phyloP scores from a whole-genome alignment of 2,888 invertebrate genomes.

The Apotomis betuletana region DNA sequence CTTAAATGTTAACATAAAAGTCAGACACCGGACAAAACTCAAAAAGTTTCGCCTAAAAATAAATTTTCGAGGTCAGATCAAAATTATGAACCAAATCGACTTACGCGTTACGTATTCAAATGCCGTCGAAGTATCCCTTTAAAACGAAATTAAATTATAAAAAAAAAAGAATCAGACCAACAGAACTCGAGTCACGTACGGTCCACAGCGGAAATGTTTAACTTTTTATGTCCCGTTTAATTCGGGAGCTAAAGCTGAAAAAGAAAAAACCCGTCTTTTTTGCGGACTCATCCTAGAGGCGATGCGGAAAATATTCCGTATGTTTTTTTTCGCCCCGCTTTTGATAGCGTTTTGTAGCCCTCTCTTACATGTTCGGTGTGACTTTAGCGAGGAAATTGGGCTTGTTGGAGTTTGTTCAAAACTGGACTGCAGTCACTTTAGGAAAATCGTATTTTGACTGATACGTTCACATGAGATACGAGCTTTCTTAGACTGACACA shows the following conservation, averaged over 20 bases:
- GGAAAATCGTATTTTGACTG: background rate
- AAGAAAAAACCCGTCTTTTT: constrained; percentile 24
- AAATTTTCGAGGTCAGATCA: background rate
- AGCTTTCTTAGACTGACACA: background rate
- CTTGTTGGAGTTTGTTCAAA: background rate
- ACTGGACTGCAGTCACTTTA: background rate
- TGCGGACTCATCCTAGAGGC: constrained; percentile 22
- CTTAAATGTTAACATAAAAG: too few species aligned
- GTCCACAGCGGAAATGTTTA: constrained; percentile 36
- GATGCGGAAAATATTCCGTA: constrained; percentile 23
- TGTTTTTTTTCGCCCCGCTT: constrained; percentile 22
- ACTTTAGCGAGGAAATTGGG: background rate
- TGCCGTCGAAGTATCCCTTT: constrained; percentile 27
- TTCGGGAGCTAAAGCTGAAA: constrained; percentile 25
- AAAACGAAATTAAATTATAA: constrained; percentile 32
- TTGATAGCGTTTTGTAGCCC: constrained; percentile 26
- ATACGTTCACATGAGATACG: background rate
- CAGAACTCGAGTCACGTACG: constrained; percentile 33
- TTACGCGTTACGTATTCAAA: background rate
- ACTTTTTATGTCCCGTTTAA: constrained; percentile 36
- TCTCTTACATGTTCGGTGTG: constrained; percentile 8
- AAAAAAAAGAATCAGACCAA: constrained; percentile 14
- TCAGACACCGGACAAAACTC: too few species aligned
- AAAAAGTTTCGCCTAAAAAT: too few species aligned
- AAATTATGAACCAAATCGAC: constrained; percentile 13